Conservation (phyloP, 1,140 invertebrate genomes). For the Fopius arisanus region DNA sequence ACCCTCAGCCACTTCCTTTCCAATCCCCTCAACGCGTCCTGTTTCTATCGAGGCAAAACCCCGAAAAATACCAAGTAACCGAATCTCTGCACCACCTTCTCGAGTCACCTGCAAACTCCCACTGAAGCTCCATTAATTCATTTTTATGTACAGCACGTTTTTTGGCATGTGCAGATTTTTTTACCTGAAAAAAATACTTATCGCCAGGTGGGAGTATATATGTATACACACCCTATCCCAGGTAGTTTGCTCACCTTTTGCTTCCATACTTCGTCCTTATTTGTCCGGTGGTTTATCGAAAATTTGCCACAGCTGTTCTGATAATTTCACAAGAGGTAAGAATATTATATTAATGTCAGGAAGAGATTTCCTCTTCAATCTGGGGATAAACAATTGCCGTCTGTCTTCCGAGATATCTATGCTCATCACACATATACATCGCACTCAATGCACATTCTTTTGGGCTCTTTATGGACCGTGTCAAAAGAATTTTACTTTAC, state of each 20-base stretch:
- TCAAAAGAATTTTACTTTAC: too few relatives aligned
- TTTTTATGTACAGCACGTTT: not conserved
- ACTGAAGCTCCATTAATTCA: not conserved
- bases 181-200: not conserved
- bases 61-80: slow-evolving; percentile 19
- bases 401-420: not conserved
- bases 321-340: not conserved
- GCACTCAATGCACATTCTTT: too few relatives aligned
- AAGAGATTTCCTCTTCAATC: not conserved
- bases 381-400: not conserved
- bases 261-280: not conserved
- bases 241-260: slow-evolving; percentile 16
- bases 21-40: slow-evolving; percentile 26
- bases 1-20: slow-evolving; percentile 38
- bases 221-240: not conserved
- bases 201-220: slow-evolving; percentile 4
- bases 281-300: slow-evolving; percentile 1
- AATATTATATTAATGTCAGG: not conserved
- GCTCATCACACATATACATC: too few relatives aligned
- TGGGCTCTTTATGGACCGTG: too few relatives aligned
- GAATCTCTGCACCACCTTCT: slow-evolving; percentile 25
- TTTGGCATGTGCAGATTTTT: slow-evolving; percentile 3
- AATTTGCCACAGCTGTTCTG: slow-evolving; percentile 12
- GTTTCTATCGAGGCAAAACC: slow-evolving; percentile 1
- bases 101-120: slow-evolving; percentile 12